Percentiles rank a stretch among this genome's conserved stretches.
phyloP scores from a whole-genome alignment of 2,797 vertebrate species.

The Schizopygopsis pylzovi region DNA sequence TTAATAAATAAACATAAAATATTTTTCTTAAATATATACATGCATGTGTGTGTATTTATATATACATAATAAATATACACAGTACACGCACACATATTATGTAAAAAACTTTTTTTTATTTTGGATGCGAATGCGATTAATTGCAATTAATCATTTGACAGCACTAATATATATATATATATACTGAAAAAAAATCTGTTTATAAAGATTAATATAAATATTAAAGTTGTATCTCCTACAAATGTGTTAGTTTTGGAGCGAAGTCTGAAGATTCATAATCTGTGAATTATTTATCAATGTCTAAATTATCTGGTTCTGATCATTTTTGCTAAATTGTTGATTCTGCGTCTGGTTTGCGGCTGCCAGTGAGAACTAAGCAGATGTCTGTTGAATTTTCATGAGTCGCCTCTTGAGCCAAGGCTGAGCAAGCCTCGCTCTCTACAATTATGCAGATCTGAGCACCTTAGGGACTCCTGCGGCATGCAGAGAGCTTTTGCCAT shows the following conservation, averaged over 20 bases:
- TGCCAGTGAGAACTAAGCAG: slow-evolving; percentile 33
- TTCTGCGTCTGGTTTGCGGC: slow-evolving; percentile 42
- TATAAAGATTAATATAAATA: too few species aligned
- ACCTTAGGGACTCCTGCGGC: slow-evolving; percentile 42
- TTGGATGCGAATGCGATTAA: too few species aligned
- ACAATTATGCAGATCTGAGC: slow-evolving; percentile 63
- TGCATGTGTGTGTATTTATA: too few species aligned
- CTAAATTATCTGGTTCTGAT: slow-evolving; percentile 53
- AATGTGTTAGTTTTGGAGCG: slow-evolving; percentile 26
- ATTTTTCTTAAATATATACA: too few species aligned
- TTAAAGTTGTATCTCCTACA: too few species aligned
- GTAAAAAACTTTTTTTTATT: too few species aligned
- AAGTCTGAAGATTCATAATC: neutral
- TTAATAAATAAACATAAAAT: too few species aligned
- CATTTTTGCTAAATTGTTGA: slow-evolving; percentile 58
- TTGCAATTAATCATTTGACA: too few species aligned
- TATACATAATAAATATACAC: too few species aligned
- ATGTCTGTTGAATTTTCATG: slow-evolving; percentile 66
- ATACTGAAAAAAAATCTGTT: too few species aligned
- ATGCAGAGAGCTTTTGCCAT: slow-evolving; percentile 25
- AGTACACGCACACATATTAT: too few species aligned
- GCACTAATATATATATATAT: too few species aligned
- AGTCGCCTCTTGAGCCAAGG: slow-evolving; percentile 51
- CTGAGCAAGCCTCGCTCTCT: slow-evolving; percentile 41
- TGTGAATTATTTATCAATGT: slow-evolving; percentile 50